These are phyloP conservation scores for Ylistrum balloti DNA, from an alignment of 1,140 invertebrate species.

Conservation along the genomic window DNA sequence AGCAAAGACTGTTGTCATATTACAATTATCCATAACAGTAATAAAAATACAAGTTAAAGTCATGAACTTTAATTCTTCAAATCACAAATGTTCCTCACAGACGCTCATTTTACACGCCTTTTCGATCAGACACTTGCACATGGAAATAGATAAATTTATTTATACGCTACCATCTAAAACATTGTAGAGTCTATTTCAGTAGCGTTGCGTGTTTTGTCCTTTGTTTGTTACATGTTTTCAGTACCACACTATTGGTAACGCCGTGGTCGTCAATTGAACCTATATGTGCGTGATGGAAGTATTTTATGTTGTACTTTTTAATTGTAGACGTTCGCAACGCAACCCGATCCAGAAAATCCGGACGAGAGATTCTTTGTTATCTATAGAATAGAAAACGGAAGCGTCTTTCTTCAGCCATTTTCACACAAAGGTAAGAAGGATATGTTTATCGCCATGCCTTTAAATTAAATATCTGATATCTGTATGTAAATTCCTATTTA, in stretches of 20 bases:
- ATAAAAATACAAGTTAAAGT: too few species aligned
- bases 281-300: not conserved
- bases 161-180: too few species aligned
- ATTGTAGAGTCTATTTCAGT: not conserved
- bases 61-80: too few species aligned
- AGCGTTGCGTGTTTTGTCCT: not conserved
- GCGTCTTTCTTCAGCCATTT: conserved; percentile 52
- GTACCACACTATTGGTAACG: not conserved
- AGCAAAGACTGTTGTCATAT: not conserved
- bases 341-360: conserved; percentile 41
- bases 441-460: not conserved
- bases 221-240: not conserved
- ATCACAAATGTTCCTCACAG: too few species aligned
- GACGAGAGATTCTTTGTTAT: conserved; percentile 51
- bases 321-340: not conserved
- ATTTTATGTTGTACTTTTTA: not conserved
- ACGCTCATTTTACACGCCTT: too few species aligned
- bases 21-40: too few species aligned
- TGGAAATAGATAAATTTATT: too few species aligned
- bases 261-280: not conserved
- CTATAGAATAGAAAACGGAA: conserved; percentile 47
- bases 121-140: too few species aligned
- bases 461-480: not conserved
- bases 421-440: conserved; percentile 54
- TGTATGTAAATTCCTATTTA: not conserved